phyloP scores from a whole-genome alignment of 1,140 invertebrate species.

The Halesus radiatus region DNA sequence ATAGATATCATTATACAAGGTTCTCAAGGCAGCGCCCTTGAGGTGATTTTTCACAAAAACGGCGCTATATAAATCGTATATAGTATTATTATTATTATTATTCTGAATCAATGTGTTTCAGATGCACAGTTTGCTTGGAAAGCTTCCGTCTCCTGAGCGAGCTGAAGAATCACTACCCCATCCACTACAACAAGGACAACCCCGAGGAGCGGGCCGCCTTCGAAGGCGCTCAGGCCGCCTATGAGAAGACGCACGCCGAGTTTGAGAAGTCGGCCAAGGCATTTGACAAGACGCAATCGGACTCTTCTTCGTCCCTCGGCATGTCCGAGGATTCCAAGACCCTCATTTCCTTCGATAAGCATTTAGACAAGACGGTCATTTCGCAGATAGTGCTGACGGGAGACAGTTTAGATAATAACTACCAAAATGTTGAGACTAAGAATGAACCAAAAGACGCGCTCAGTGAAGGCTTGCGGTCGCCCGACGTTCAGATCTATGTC shows the following conservation, averaged over 20 bases:
- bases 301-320: not conserved
- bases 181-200: conserved; percentile 60
- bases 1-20: too few relatives aligned
- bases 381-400: conserved; percentile 46
- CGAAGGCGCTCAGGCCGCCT: not conserved
- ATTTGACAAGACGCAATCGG: not conserved
- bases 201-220: conserved; percentile 14
- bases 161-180: conserved; percentile 65
- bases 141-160: conserved; percentile 65
- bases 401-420: conserved; percentile 40
- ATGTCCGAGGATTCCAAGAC: conserved; percentile 51
- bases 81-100: too few relatives aligned
- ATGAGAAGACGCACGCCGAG: not conserved
- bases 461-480: conserved; percentile 29
- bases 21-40: too few relatives aligned
- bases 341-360: conserved; percentile 52
- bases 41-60: too few relatives aligned
- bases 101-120: conserved; percentile 43
- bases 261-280: not conserved
- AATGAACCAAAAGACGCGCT: conserved; percentile 50
- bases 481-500: conserved; percentile 52
- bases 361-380: conserved; percentile 53
- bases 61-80: too few relatives aligned
- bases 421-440: conserved; percentile 54
- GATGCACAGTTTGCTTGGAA: conserved; percentile 62